phyloP scores from a whole-genome alignment of 2,797 vertebrate genomes.

The Periparus ater region DNA sequence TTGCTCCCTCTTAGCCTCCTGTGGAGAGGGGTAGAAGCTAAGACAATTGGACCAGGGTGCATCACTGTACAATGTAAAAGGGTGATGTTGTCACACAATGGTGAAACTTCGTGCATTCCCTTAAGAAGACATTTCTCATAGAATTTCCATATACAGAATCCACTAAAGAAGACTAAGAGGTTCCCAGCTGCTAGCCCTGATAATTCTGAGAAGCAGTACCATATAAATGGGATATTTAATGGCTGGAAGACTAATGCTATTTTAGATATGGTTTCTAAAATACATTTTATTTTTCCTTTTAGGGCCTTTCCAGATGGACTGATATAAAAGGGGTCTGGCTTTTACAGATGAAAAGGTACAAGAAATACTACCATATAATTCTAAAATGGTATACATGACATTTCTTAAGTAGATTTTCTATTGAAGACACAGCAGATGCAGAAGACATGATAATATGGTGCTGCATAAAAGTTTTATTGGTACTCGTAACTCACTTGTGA shows the following conservation, averaged over 20 bases:
- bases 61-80: background rate
- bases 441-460: slow-evolving; percentile 36
- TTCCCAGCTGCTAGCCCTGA: background rate
- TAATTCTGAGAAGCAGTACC: background rate
- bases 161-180: background rate
- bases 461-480: slow-evolving; percentile 64
- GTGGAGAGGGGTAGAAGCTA: background rate
- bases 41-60: background rate
- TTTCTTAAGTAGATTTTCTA: slow-evolving; percentile 45
- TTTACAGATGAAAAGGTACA: slow-evolving; percentile 40
- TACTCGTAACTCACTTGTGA: slow-evolving; percentile 49
- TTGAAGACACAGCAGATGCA: slow-evolving; percentile 30
- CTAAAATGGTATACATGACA: slow-evolving; percentile 30
- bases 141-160: background rate
- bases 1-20: background rate
- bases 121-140: background rate
- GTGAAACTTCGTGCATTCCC: background rate
- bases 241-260: background rate
- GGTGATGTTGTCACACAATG: background rate
- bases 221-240: background rate
- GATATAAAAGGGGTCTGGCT: slow-evolving; percentile 6
- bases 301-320: slow-evolving; percentile 3
- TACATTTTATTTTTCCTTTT: slow-evolving; percentile 17
- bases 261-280: slow-evolving; percentile 14
- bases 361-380: slow-evolving; percentile 32